These are phyloP conservation scores for Drosophila bocki DNA, from an alignment of 1,140 invertebrate genomes.

Conservation along the genomic window DNA sequence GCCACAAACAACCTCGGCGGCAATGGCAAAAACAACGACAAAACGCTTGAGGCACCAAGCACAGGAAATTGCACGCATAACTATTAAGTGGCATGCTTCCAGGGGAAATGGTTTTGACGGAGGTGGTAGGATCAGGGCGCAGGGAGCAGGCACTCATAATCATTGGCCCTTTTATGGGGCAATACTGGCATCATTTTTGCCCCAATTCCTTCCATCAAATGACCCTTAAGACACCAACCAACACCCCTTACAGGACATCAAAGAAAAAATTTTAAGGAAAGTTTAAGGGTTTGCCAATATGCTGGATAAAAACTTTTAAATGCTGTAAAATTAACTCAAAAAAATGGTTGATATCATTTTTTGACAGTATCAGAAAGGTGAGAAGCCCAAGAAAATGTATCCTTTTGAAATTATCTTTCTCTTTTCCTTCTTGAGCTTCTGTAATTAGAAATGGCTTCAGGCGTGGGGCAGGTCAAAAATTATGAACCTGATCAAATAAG, in stretches of 20 bases:
- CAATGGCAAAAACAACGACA: slow-evolving; percentile 41
- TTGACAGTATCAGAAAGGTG: neutral
- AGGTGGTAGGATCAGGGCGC: neutral
- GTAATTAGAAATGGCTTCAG: neutral
- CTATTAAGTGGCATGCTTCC: slow-evolving; percentile 76
- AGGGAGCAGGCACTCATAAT: slow-evolving; percentile 47
- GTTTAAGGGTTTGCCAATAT: neutral
- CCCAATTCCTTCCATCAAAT: slow-evolving; percentile 41
- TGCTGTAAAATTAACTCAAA: no score
- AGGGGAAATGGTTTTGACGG: neutral
- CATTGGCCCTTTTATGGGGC: slow-evolving; percentile 52
- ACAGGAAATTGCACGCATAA: slow-evolving; percentile 82
- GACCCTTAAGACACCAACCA: slow-evolving; percentile 56
- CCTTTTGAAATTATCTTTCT: neutral
- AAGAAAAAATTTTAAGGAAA: slow-evolving; percentile 7
- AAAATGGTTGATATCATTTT: no score
- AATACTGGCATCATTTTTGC: slow-evolving; percentile 29
- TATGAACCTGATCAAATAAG: neutral
- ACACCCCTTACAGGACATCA: slow-evolving; percentile 3
- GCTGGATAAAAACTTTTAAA: neutral
- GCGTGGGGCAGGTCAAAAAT: neutral
- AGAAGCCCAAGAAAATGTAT: neutral
- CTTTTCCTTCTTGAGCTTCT: neutral
- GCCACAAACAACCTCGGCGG: slow-evolving; percentile 31
- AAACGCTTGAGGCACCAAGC: slow-evolving; percentile 63